Evolutionary conservation across 2,113 vertebrate genomes (phyloP), one percentile per base, ranked within the genome.

Genomic region (Montifringilla adamsi): DNA sequence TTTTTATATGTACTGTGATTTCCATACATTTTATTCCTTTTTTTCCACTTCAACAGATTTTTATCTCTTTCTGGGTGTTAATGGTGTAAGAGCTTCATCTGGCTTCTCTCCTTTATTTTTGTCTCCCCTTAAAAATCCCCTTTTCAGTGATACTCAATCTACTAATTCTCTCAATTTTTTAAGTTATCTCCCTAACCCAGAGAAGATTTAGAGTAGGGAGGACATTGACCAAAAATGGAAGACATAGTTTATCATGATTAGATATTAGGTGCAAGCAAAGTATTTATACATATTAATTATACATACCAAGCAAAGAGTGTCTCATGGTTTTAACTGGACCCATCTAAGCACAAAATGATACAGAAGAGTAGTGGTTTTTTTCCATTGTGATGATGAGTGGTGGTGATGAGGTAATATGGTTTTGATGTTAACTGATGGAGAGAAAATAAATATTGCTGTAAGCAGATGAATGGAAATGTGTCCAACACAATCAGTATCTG

Each of bases 361-460:
- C 4, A 28, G 53, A 94, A 91, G 55, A 70, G 16, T 76, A 27
- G 33, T 56, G 17, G 37, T 37, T 21, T 92, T 86, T 89, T 91
- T 70, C 41, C 44, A 59, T n/a, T 59, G 31, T 85, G 39, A 41
- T 41, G 39, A 41, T 41, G 62, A 90, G 27, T 55, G 59, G n/a
- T 62, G 59, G 28, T 55, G 55, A 82, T 89, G 88, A 88, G 43
- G 35, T 89, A 94, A 83, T 90, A 77, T 21, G 74, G 35, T 82
- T 94, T 89, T 91, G 47, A 82, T 96, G 74, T 87, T 90, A 81
- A 90, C 10, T 69, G 66, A 77, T 78, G 20, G 43, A 92, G 30
- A 72, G 70, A 50, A 93, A 95, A 94, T 84, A 94, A 92, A 96
- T 97, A 95, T 69, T 93, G 35, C 37, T 92, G 12, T 93, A 66